phyloP scores from a whole-genome alignment of 2,113 vertebrate species.

The Ifrita kowaldi region DNA sequence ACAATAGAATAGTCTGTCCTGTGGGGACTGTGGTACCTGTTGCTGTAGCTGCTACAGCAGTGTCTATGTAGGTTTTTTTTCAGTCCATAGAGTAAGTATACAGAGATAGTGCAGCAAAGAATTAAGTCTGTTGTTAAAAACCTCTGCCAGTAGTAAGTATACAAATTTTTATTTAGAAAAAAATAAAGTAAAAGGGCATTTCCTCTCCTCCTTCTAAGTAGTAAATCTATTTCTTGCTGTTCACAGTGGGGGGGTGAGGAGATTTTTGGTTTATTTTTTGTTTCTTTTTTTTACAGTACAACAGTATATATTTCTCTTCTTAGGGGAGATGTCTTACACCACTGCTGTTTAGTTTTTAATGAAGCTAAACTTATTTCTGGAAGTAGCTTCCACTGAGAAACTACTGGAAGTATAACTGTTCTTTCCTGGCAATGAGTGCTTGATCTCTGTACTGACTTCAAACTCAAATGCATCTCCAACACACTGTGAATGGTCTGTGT shows the following conservation, averaged over 20 bases:
- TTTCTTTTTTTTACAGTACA: neutral
- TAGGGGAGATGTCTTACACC: neutral
- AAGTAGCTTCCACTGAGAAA: neutral
- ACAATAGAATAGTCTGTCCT: rapidly evolving
- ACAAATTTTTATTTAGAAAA: neutral
- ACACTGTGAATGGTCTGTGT: neutral
- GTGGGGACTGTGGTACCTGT: rapidly evolving
- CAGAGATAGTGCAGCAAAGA: neutral
- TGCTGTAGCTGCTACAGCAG: neutral
- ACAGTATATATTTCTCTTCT: neutral
- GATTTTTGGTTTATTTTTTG: neutral
- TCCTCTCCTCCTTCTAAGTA: neutral
- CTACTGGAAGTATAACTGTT: neutral
- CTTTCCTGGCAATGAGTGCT: neutral
- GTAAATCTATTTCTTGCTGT: neutral
- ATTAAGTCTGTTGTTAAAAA: neutral
- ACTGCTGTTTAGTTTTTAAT: neutral
- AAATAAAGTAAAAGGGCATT: neutral
- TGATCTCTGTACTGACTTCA: neutral
- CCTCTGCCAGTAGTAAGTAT: neutral
- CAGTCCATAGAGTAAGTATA: no score
- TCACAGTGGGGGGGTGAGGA: no score
- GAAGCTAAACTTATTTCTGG: neutral
- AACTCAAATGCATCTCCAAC: neutral
- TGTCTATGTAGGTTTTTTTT: rapidly evolving